A percentile compares a stretch with the other conserved stretches of the same genome.
Conservation (phyloP, 2,888 invertebrate species). For the Stenodera caucasica region DNA sequence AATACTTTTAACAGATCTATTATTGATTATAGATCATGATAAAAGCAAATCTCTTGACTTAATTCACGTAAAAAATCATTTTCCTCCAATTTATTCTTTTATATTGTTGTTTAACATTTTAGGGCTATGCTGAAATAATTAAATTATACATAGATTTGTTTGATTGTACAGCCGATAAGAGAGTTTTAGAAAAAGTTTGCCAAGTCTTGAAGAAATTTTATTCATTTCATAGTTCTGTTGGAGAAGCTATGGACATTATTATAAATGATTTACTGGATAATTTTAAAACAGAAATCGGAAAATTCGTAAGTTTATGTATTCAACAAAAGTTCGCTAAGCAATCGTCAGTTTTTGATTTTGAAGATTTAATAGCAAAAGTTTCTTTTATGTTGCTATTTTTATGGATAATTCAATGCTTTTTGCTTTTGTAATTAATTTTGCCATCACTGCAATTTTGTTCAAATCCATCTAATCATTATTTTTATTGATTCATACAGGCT, state of each 20-base stretch:
- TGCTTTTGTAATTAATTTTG: too few species aligned
- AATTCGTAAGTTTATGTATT: neutral
- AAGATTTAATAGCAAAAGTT: too few species aligned
- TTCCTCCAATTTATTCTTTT: too few species aligned
- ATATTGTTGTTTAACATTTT: neutral
- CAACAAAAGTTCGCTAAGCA: too few species aligned
- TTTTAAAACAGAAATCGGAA: neutral
- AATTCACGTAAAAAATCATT: neutral
- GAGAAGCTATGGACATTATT: neutral
- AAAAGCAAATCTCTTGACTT: neutral
- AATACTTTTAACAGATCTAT: neutral
- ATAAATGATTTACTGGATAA: neutral
- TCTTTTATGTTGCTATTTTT: too few species aligned
- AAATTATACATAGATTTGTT: neutral
- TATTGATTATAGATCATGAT: neutral
- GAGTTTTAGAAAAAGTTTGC: neutral
- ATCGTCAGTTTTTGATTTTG: neutral
- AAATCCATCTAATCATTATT: too few species aligned
- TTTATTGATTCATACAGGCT: neutral
- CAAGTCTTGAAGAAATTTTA: neutral
- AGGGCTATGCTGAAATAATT: neutral
- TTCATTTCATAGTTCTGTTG: neutral
- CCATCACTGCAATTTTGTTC: too few species aligned
- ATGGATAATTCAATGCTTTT: too few species aligned
- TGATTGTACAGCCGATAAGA: neutral